Evolutionary conservation across 2,113 vertebrate species (phyloP).

Genomic region (Hippocampus mohnikei): DNA sequence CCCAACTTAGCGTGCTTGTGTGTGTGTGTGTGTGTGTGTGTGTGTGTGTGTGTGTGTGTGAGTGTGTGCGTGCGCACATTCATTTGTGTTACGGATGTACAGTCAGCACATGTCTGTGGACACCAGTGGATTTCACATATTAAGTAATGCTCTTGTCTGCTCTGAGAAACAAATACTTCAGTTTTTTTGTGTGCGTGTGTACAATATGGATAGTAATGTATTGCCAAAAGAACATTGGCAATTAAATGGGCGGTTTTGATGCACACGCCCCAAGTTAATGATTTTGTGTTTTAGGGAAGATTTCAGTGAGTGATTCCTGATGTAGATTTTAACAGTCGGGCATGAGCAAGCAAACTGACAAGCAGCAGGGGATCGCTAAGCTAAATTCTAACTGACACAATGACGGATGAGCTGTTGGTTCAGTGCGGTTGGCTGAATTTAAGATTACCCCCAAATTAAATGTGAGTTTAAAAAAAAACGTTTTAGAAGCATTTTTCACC

Average conservation of each 20-base stretch:
- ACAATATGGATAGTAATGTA: conserved; percentile 51
- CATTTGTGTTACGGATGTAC: conserved; percentile 19
- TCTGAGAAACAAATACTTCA: neutral
- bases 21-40: conserved; percentile 15
- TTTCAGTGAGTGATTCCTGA: conserved; percentile 63
- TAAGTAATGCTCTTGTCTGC: neutral
- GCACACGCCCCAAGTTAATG: conserved; percentile 35
- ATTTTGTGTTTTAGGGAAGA: conserved; percentile 61
- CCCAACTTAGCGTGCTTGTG: neutral
- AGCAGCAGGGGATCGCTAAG: conserved; percentile 41
- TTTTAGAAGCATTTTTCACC: neutral
- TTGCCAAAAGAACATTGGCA: conserved; percentile 26
- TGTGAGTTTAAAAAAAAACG: too few relatives aligned
- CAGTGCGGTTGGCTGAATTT: neutral
- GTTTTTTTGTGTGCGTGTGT: neutral
- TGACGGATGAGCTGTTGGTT: conserved; percentile 18
- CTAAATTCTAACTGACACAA: conserved; percentile 30
- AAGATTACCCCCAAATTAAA: neutral
- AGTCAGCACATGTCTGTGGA: conserved; percentile 24
- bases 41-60: conserved; percentile 15
- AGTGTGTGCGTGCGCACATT: neutral
- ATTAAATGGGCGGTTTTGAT: conserved; percentile 34
- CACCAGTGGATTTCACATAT: conserved; percentile 9
- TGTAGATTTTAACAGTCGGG: conserved; percentile 48
- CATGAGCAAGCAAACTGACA: conserved; percentile 31